Evolutionary conservation across 2,797 vertebrate genomes (phyloP).

Genomic region (Natrix natrix): DNA sequence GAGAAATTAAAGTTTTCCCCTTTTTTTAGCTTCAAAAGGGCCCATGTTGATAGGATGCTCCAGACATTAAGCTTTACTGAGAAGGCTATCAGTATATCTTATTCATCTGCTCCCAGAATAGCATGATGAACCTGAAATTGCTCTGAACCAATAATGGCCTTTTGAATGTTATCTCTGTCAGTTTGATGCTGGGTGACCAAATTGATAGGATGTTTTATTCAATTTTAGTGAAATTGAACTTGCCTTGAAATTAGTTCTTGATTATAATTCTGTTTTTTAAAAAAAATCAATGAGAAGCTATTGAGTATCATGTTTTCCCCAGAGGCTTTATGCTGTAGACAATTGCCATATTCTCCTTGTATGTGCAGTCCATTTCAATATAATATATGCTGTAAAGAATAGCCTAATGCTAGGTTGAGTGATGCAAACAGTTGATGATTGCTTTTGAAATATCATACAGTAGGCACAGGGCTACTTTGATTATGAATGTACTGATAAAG

Average conservation of each 20-base stretch:
- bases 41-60: not conserved
- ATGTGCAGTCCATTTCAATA: slow-evolving; percentile 31
- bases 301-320: slow-evolving; percentile 44
- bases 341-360: slow-evolving; percentile 38
- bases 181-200: slow-evolving; percentile 47
- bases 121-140: slow-evolving; percentile 49
- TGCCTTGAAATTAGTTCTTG: slow-evolving; percentile 58
- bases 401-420: slow-evolving; percentile 48
- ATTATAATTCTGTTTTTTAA: slow-evolving; percentile 60
- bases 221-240: slow-evolving; percentile 58
- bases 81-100: slow-evolving; percentile 29
- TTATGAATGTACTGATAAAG: slow-evolving; percentile 8
- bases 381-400: slow-evolving; percentile 37
- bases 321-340: slow-evolving; percentile 38
- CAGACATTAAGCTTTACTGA: slow-evolving; percentile 9
- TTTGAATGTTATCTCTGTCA: slow-evolving; percentile 48
- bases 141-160: slow-evolving; percentile 34
- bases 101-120: slow-evolving; percentile 41
- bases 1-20: not conserved
- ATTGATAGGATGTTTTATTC: slow-evolving; percentile 56
- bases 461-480: not conserved
- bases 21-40: not conserved
- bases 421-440: slow-evolving; percentile 36
- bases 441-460: slow-evolving; percentile 35
- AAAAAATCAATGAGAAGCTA: slow-evolving; percentile 58